Evolutionary conservation across 2,797 vertebrate genomes (phyloP).

Genomic region (Fratercula arctica): DNA sequence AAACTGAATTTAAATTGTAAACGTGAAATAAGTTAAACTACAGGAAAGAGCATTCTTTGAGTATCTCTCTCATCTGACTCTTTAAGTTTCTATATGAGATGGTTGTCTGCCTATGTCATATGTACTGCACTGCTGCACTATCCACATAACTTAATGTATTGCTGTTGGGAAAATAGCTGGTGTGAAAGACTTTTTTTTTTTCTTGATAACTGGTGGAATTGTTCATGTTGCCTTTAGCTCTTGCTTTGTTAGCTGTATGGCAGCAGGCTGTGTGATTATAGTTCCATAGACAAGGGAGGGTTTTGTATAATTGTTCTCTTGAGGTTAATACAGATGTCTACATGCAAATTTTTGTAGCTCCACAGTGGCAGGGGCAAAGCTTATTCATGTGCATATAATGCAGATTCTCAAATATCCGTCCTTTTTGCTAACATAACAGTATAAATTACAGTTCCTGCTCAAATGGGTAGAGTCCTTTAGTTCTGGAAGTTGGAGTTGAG

Average conservation of each 20-base stretch:
- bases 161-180: not conserved
- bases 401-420: not conserved
- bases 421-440: not conserved
- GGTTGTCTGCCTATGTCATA: not conserved
- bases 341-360: not conserved
- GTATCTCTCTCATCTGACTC: not conserved
- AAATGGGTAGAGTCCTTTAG: not conserved
- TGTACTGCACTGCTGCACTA: not conserved
- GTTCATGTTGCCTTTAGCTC: not conserved
- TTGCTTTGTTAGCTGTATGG: not conserved
- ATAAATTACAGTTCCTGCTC: not conserved
- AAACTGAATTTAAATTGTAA: conserved; percentile 40
- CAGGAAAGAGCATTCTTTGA: not conserved
- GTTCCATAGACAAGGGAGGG: not conserved
- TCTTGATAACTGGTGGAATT: not conserved
- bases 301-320: not conserved
- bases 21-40: not conserved
- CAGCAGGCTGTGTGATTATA: not conserved
- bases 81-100: not conserved
- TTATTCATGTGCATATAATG: not conserved
- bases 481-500: not conserved
- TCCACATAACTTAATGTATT: not conserved
- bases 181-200: not conserved
- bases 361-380: not conserved
- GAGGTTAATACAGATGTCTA: not conserved